phyloP scores from a whole-genome alignment of 2,888 invertebrate genomes.

The Melieria crassipennis region DNA sequence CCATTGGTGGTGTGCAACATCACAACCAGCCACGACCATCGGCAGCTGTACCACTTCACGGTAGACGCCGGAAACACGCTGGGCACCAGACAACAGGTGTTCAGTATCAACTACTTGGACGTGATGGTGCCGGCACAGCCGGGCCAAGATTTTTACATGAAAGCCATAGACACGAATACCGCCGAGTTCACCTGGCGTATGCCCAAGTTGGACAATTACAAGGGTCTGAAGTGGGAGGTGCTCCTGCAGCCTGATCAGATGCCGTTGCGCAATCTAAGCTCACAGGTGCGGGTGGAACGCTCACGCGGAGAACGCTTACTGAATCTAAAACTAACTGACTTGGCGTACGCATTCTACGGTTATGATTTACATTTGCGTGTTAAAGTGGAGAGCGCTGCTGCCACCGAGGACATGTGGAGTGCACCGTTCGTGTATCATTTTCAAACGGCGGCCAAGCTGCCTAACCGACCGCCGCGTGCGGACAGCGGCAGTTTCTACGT shows the following conservation, averaged over 20 bases:
- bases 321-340: slow-evolving; percentile 51
- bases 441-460: slow-evolving; percentile 69
- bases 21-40: slow-evolving; percentile 61
- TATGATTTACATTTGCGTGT: slow-evolving; percentile 76
- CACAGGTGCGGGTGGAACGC: slow-evolving; percentile 28
- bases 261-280: slow-evolving; percentile 30
- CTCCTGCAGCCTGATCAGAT: slow-evolving; percentile 50
- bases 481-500: slow-evolving; percentile 80
- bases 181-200: slow-evolving; percentile 56
- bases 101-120: slow-evolving; percentile 50
- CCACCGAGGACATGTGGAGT: slow-evolving; percentile 75
- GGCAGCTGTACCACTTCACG: slow-evolving; percentile 69
- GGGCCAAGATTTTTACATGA: slow-evolving; percentile 47
- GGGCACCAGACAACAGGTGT: slow-evolving; percentile 65
- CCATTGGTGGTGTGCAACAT: slow-evolving; percentile 56
- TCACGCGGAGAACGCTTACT: slow-evolving; percentile 42
- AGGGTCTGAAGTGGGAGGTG: slow-evolving; percentile 57
- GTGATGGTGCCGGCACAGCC: slow-evolving; percentile 56
- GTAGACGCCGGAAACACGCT: slow-evolving; percentile 73
- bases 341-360: slow-evolving; percentile 58
- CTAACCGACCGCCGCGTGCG: slow-evolving; percentile 75
- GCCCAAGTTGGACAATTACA: slow-evolving; percentile 52
- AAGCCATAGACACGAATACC: slow-evolving; percentile 51
- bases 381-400: slow-evolving; percentile 69
- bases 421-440: slow-evolving; percentile 71